Evolutionary conservation across 64 coral and sea anemone species (phyloP).

Genomic region (Pocillopora verrucosa): DNA sequence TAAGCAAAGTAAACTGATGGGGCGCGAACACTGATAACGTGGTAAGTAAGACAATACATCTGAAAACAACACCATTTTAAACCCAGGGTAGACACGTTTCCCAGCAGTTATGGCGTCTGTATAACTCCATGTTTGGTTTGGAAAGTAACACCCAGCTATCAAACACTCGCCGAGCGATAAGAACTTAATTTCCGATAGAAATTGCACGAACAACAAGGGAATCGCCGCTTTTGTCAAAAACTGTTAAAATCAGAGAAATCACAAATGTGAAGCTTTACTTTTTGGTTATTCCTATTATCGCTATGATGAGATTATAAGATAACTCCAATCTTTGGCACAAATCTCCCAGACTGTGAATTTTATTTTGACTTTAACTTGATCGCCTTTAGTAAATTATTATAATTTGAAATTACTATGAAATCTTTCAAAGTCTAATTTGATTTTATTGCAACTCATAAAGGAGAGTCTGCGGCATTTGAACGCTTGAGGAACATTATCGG

Average conservation of each 20-base stretch:
- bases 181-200: constrained; percentile 8
- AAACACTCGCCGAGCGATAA: background rate
- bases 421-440: constrained; percentile 53
- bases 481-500: background rate
- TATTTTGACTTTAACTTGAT: constrained; percentile 43
- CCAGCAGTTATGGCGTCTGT: background rate
- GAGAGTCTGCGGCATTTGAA: background rate
- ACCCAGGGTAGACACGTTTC: background rate
- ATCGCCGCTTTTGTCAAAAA: background rate
- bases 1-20: constrained; percentile 14
- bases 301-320: constrained; percentile 16
- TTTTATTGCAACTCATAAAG: constrained; percentile 40
- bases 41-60: constrained; percentile 40
- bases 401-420: constrained; percentile 45
- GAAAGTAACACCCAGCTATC: background rate
- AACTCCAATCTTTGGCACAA: constrained; percentile 11
- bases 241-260: background rate
- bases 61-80: constrained; percentile 20
- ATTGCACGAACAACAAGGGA: background rate
- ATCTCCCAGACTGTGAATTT: constrained; percentile 36
- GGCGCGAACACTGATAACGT: constrained; percentile 21
- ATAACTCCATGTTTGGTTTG: background rate
- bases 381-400: constrained; percentile 41
- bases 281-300: constrained; percentile 18
- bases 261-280: constrained; percentile 4